A percentile compares a stretch with the other conserved stretches of the same genome.
These are phyloP conservation scores for Damaliscus lunatus DNA, from an alignment of 2,113 vertebrate species.

Conservation along the genomic window DNA sequence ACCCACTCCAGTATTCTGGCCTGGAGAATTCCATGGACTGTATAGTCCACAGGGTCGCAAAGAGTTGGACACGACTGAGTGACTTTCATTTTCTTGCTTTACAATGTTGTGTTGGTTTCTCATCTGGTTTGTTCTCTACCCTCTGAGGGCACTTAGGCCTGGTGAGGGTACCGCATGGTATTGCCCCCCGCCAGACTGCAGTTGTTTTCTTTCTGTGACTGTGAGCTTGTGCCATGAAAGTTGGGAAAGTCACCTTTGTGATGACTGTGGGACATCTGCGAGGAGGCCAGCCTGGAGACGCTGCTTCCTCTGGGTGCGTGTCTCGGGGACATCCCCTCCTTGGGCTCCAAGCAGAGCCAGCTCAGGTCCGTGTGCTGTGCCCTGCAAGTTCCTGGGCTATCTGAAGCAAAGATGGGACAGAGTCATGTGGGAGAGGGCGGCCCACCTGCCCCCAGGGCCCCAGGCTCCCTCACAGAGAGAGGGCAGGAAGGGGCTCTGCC, in stretches of 20 bases:
- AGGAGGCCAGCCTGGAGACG: background rate
- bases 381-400: background rate
- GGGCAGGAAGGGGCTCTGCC: background rate
- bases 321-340: background rate
- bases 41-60: background rate
- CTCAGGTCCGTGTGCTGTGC: background rate
- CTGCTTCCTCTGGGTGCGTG: background rate
- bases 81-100: background rate
- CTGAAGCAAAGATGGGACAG: background rate
- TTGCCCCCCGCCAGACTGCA: background rate
- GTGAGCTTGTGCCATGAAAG: background rate
- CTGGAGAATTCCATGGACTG: background rate
- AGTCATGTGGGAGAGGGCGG: background rate
- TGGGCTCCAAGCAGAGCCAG: background rate
- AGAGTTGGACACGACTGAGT: background rate
- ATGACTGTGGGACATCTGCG: background rate
- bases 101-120: background rate
- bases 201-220: background rate
- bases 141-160: background rate
- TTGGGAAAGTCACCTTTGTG: background rate
- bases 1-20: background rate
- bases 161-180: background rate
- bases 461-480: background rate
- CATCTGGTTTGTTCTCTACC: background rate
- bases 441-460: background rate